Evolutionary conservation across 2,797 vertebrate species (phyloP), one percentile per base, ranked within the genome.

Genomic region (Carcharodon carcharias): DNA sequence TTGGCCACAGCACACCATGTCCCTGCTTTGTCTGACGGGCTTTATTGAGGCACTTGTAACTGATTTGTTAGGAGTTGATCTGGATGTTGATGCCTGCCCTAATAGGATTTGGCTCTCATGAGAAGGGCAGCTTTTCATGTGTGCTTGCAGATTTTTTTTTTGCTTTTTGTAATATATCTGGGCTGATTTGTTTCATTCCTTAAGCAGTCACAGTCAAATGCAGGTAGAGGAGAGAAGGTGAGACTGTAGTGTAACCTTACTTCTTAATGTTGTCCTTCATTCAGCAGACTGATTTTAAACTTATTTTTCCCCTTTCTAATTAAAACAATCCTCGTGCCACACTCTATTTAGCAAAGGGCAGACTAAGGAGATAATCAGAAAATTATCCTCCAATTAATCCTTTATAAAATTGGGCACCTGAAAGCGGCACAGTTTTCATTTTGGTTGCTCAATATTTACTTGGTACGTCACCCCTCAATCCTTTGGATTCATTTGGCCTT

Each of bases 1-100:
- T 96, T 96, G 96, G 96, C 40, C 93, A 95, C 21, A 97, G 96
- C 95, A 96, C 96, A 71, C 96, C 96, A 96, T 97, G 88, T 71
- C 94, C 89, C 96, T 82, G 65, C 96, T 61, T 96, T 95, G 77
- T 94, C 96, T 97, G 97, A 96, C 96, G 96, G 93, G 95, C 23
- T 96, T 96, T 96, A 96, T 97, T 97, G 97, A 96, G 92, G 96
- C 96, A 85, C 96, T 96, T 96, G 96, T 96, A 94, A 54, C 88
- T 96, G 96, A 96, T 95, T 97, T 96, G 54, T 96, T 96, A 97
- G 96, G 96, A 97, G 97, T 97, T 97, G 97, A 96, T 96, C 89
- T 96, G 96, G 97, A 97, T 96, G 96, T 77, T 96, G 96, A 97
- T 97, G 96, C 89, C 94, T 97, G 63, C 96, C 93, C 96, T 97